phyloP scores from a whole-genome alignment of 2,113 vertebrate species.

The Mustela lutreola region DNA sequence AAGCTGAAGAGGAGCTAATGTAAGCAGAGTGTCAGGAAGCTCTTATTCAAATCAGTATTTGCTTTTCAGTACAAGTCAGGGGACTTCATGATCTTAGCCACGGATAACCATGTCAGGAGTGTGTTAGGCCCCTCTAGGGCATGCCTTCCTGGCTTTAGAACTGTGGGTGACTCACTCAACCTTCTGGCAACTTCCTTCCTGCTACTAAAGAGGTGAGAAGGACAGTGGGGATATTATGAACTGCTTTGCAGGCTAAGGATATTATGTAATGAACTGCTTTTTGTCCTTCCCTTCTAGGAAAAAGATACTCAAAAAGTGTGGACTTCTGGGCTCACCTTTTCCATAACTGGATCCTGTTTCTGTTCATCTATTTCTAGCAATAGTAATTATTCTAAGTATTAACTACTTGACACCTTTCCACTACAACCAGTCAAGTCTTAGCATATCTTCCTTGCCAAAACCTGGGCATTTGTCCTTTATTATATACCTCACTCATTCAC shows the following conservation, averaged over 20 bases:
- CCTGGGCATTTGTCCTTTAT: neutral
- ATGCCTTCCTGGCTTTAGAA: neutral
- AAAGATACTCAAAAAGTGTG: neutral
- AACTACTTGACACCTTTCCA: neutral
- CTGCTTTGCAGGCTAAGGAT: neutral
- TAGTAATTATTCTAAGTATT: neutral
- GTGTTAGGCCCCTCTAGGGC: neutral
- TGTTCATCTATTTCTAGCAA: neutral
- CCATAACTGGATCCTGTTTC: neutral
- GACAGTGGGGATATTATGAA: neutral
- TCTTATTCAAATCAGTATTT: neutral
- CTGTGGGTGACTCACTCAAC: neutral
- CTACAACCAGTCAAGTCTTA: neutral
- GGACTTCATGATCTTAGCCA: neutral
- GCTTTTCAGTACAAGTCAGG: neutral
- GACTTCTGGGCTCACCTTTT: neutral
- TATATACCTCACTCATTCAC: neutral
- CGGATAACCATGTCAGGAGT: neutral
- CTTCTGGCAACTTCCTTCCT: neutral
- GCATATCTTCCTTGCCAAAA: conserved; percentile 7
- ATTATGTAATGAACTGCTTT: conserved; percentile 35
- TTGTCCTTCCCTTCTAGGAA: neutral
- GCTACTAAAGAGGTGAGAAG: neutral
- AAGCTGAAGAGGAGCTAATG: neutral
- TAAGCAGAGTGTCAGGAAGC: neutral